Evolutionary conservation across 1,140 invertebrate species (phyloP).

Genomic region (Sinonovacula constricta): DNA sequence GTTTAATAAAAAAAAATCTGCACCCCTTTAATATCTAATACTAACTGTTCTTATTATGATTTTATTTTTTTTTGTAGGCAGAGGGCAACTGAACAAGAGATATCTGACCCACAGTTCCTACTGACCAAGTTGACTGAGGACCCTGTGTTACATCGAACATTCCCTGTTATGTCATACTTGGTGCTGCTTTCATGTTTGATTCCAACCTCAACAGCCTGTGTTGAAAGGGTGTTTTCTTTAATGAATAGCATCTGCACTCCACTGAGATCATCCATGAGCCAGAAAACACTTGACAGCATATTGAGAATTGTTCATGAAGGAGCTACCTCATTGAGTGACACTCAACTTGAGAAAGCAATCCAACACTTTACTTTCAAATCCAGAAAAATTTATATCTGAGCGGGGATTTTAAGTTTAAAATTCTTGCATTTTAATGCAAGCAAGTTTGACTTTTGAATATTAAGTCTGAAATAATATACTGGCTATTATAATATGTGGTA

Average conservation of each 20-base stretch:
- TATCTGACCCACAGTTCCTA: conserved; percentile 25
- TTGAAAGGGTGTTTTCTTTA: conserved; percentile 31
- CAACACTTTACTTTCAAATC: conserved; percentile 8
- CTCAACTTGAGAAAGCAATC: conserved; percentile 30
- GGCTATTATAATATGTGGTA: no score
- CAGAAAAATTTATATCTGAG: no score
- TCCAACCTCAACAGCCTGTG: conserved; percentile 38
- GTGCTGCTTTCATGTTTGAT: conserved; percentile 7
- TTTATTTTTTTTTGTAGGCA: conserved; percentile 7
- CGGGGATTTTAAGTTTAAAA: no score
- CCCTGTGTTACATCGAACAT: conserved; percentile 5
- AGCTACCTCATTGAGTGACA: neutral
- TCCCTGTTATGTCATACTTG: conserved; percentile 34
- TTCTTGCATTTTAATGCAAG: no score
- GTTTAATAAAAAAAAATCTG: neutral
- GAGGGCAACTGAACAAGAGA: conserved; percentile 9
- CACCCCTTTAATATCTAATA: neutral
- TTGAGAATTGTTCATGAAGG: conserved; percentile 27
- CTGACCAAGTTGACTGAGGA: conserved; percentile 18
- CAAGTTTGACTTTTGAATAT: no score
- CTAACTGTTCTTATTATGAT: neutral
- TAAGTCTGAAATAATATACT: no score
- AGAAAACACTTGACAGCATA: conserved; percentile 28
- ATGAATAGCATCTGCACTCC: conserved; percentile 28
- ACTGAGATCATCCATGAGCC: conserved; percentile 11